phyloP scores from a whole-genome alignment of 2,797 vertebrate genomes.

The Petrocephalus sullivani region DNA sequence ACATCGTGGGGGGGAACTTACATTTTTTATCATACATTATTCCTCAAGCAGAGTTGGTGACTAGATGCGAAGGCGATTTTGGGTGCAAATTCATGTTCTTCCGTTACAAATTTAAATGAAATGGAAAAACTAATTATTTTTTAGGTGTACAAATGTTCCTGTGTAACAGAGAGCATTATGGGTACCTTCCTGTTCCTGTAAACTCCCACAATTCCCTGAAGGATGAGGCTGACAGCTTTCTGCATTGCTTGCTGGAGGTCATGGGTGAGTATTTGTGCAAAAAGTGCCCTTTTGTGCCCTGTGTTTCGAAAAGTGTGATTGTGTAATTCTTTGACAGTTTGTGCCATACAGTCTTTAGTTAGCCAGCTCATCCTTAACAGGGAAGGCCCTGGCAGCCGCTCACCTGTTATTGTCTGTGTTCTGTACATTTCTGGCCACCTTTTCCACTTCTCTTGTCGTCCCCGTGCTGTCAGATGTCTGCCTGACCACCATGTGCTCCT shows the following conservation, averaged over 20 bases:
- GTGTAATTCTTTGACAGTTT: neutral
- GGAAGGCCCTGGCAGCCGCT: neutral
- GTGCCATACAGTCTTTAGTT: neutral
- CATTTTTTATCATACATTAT: neutral
- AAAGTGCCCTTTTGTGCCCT: neutral
- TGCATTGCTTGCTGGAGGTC: conserved; percentile 76
- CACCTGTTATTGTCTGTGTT: neutral
- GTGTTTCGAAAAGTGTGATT: neutral
- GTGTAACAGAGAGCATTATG: conserved; percentile 78
- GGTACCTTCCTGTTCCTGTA: conserved; percentile 77
- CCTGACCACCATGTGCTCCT: neutral
- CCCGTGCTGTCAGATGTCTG: neutral
- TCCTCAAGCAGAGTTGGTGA: neutral
- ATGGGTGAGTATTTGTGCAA: conserved; percentile 64
- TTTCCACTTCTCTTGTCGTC: neutral
- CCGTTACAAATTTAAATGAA: neutral
- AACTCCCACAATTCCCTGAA: conserved; percentile 71
- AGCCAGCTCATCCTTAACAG: neutral
- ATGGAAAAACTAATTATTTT: neutral
- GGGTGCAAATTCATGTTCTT: neutral
- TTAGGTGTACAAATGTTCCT: conserved; percentile 87
- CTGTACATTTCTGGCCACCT: neutral
- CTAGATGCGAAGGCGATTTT: neutral
- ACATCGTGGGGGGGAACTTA: neutral
- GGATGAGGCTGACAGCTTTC: conserved; percentile 82